Base-by-base conservation (phyloP, 2,113 vertebrate species). In the Oncorhynchus gorbuscha region DNA sequence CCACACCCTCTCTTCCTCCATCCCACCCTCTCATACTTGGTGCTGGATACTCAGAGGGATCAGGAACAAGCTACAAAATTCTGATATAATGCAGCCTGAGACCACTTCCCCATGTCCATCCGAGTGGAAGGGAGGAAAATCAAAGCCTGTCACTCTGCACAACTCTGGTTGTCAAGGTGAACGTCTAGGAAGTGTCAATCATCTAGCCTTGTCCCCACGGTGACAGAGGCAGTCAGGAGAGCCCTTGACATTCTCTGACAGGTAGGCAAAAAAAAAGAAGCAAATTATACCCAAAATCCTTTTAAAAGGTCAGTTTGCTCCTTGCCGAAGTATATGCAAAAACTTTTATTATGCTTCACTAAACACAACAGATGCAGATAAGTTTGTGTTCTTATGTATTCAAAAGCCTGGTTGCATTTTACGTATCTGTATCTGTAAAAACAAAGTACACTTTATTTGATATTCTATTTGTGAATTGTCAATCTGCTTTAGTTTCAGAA, bases 301-400 rank as follows among this genome's bases (percentile, higher is more conserved):
- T 14, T 22, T 12, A 35, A 48, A 22, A 67, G 65, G 65, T 30
- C 65, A 67, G 26, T 26, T 30, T 67, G 11, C 24, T 67, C 26
- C 26, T 95, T 95, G 75, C 94, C 94, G 61, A 95, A 96, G 0
- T 94, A 95, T 84, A 96, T 95, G 11, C 94, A 16, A 58, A 58
- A 58, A 32, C 2, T 4, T 51, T 30, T 39, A 32, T 58, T 58
- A 58, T 58, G 16, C 59, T 16, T 7, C n/a, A 62, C 20, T 24
- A 24, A 3, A 62, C 59, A n/a, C 20, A 58, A 58, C 3, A 58
- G 18, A 58, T 18, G 18, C 18, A 58, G 12, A 58, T 58, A 58
- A 0, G 7, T 58, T 22, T 62, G 24, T 22, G 28, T 24, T n/a
- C 39, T 9, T 24, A 3, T 24, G 16, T 62, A 62, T 20, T 20